Percentiles rank a stretch among this genome's conserved stretches.
Evolutionary conservation across 2,888 invertebrate species (phyloP).

Genomic region (Myopa testacea): DNA sequence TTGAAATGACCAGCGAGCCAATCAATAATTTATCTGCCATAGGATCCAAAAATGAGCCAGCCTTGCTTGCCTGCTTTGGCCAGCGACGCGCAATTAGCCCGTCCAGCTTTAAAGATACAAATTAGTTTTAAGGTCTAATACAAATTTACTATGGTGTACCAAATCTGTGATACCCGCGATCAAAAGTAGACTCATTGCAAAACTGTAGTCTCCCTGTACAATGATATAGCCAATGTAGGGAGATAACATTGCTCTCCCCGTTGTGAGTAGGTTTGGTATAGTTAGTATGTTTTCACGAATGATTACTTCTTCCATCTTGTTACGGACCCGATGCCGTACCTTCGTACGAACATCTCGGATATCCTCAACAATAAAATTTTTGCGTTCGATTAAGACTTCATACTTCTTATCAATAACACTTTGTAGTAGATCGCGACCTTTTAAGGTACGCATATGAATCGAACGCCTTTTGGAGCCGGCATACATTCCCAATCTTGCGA

Average conservation of each 20-base stretch:
- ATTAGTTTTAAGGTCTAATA: neutral
- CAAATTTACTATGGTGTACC: conserved; percentile 70
- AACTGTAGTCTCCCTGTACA: conserved; percentile 80
- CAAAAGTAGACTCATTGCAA: conserved; percentile 84
- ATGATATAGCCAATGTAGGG: conserved; percentile 93
- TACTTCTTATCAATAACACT: conserved; percentile 74
- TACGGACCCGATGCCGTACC: conserved; percentile 79
- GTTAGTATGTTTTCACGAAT: conserved; percentile 89
- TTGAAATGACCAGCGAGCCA: conserved; percentile 86
- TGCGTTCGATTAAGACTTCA: conserved; percentile 73
- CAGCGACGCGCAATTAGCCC: conserved; percentile 96
- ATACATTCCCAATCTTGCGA: conserved; percentile 61
- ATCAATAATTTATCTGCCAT: conserved; percentile 96
- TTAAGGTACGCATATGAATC: conserved; percentile 62
- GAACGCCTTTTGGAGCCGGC: conserved; percentile 64
- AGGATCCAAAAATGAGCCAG: conserved; percentile 96
- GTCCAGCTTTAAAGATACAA: conserved; percentile 76
- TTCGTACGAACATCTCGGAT: conserved; percentile 78
- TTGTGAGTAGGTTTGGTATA: conserved; percentile 91
- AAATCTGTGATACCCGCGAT: conserved; percentile 92
- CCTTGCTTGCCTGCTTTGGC: conserved; percentile 89
- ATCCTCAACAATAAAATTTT: conserved; percentile 76
- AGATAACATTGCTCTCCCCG: conserved; percentile 85
- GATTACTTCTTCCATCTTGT: conserved; percentile 76
- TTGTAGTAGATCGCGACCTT: conserved; percentile 71